Conservation (phyloP, 2,888 invertebrate species). For the Melanotus villosus region DNA sequence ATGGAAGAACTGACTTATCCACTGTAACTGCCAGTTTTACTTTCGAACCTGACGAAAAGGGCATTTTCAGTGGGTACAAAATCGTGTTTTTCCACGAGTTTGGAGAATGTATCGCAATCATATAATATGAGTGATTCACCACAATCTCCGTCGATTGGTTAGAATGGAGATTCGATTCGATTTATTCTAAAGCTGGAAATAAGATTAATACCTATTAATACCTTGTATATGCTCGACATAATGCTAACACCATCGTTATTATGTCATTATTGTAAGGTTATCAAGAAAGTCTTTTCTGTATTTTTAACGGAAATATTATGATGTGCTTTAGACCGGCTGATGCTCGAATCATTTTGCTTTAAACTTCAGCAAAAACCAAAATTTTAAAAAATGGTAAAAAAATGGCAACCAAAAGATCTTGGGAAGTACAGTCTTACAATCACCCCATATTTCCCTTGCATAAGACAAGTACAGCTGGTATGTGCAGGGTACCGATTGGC, state of each 20-base stretch:
- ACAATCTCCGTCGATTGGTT: constrained; percentile 89
- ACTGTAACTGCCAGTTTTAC: constrained; percentile 93
- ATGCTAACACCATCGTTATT: no score
- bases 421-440: constrained; percentile 92
- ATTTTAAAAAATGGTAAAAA: no score
- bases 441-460: constrained; percentile 89
- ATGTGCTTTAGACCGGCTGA: no score
- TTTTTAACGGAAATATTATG: no score
- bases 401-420: constrained; percentile 70
- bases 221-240: no score
- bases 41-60: constrained; percentile 90
- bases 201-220: no score
- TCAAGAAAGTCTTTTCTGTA: no score
- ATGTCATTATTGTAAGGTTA: no score
- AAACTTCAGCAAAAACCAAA: no score
- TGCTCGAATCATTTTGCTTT: no score
- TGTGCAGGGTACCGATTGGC: constrained; percentile 96
- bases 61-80: constrained; percentile 91
- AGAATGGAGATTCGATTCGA: constrained; percentile 89
- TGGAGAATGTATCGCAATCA: constrained; percentile 94
- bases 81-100: constrained; percentile 94
- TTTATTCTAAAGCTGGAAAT: constrained; percentile 85
- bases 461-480: constrained; percentile 92
- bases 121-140: constrained; percentile 92
- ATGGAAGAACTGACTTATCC: constrained; percentile 73